Percentiles rank a stretch among this genome's conserved stretches.
Conservation (phyloP, 2,888 invertebrate genomes). For the Diaperis boleti region DNA sequence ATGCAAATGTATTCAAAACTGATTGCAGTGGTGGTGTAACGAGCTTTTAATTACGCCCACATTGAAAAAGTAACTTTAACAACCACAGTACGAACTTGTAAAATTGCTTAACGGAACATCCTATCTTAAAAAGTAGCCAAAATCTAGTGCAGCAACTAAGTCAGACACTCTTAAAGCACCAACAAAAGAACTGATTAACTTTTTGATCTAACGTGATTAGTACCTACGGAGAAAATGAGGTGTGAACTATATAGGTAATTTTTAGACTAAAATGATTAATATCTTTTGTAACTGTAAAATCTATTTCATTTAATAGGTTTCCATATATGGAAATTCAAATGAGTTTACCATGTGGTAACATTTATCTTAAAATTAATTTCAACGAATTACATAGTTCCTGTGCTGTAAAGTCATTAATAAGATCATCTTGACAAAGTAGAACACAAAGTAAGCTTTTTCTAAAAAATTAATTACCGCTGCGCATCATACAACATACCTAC, state of each 20-base stretch:
- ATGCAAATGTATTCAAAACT: no score
- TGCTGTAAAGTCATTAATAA: conserved; percentile 26
- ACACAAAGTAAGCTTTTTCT: conserved; percentile 2
- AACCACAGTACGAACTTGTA: no score
- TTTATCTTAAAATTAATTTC: conserved; percentile 39
- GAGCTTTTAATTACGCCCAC: no score
- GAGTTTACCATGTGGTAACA: conserved; percentile 40
- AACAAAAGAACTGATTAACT: conserved; percentile 32
- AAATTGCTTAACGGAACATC: no score
- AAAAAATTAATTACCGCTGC: not conserved
- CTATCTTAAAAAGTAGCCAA: no score
- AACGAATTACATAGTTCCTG: conserved; percentile 35
- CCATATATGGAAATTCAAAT: conserved; percentile 44
- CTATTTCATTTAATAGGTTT: conserved; percentile 43
- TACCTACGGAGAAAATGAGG: conserved; percentile 43
- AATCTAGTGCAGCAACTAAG: no score
- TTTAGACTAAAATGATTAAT: conserved; percentile 43
- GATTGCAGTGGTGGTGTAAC: no score
- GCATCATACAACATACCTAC: no score
- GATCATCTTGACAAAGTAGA: conserved; percentile 29
- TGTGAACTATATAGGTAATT: conserved; percentile 42
- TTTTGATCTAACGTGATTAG: conserved; percentile 35
- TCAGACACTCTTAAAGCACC: conserved; percentile 10
- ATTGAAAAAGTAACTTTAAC: no score
- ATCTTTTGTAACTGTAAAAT: conserved; percentile 46